A percentile compares a stretch with the other conserved stretches of the same genome.
These are phyloP conservation scores for Phyllotreta striolata DNA, from an alignment of 2,888 invertebrate genomes.

Conservation along the genomic window DNA sequence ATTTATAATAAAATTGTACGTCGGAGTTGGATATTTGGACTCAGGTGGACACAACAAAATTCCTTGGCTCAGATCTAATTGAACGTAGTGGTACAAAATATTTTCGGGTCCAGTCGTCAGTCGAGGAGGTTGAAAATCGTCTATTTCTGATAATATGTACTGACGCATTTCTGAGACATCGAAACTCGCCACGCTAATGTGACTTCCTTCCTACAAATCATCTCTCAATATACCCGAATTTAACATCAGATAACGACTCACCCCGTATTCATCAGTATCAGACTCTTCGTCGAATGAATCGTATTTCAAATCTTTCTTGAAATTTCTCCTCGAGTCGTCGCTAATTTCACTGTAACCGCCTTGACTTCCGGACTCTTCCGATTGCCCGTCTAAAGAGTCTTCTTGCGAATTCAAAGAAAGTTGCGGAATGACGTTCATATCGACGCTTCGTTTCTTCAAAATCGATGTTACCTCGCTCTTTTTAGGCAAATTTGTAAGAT, in stretches of 20 bases:
- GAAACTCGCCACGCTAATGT: slow-evolving; percentile 69
- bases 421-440: slow-evolving; percentile 64
- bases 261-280: slow-evolving; percentile 74
- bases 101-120: slow-evolving; percentile 77
- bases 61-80: slow-evolving; percentile 76
- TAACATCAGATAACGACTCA: slow-evolving; percentile 55
- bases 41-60: slow-evolving; percentile 71
- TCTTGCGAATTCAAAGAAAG: slow-evolving; percentile 61
- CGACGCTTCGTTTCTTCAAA: slow-evolving; percentile 65
- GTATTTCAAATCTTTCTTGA: slow-evolving; percentile 68
- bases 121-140: slow-evolving; percentile 67
- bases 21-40: slow-evolving; percentile 53
- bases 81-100: slow-evolving; percentile 78
- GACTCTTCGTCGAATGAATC: slow-evolving; percentile 79
- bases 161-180: slow-evolving; percentile 77
- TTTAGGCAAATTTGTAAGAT: slow-evolving; percentile 39
- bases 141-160: slow-evolving; percentile 75
- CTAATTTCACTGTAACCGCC: slow-evolving; percentile 71
- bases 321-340: slow-evolving; percentile 73
- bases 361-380: slow-evolving; percentile 76
- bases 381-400: slow-evolving; percentile 65
- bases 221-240: background rate
- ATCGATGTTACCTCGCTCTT: slow-evolving; percentile 63
- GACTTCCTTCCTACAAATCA: slow-evolving; percentile 69
- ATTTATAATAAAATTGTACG: slow-evolving; percentile 64